Percentiles rank a stretch among this genome's conserved stretches.
Evolutionary conservation across 2,888 invertebrate species (phyloP).

Genomic region (Elysia crispata): DNA sequence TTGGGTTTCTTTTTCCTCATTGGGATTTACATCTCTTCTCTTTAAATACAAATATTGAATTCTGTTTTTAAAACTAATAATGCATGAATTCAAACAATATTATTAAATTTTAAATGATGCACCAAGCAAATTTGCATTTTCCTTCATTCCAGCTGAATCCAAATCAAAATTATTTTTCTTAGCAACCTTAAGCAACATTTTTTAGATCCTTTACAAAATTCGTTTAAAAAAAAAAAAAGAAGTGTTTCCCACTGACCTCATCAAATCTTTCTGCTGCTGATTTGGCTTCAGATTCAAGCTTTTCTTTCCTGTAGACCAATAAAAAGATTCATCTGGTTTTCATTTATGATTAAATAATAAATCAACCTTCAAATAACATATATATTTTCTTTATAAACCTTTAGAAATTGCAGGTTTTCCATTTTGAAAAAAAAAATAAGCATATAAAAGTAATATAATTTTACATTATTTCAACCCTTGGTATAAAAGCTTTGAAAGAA

Average conservation of each 20-base stretch:
- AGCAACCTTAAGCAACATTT: neutral
- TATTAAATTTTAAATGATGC: too few relatives aligned
- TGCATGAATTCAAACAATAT: too few relatives aligned
- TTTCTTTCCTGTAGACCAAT: constrained; percentile 70
- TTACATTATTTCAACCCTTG: neutral
- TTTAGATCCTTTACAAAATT: neutral
- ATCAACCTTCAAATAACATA: neutral
- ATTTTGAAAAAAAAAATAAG: neutral
- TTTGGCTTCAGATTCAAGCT: constrained; percentile 76
- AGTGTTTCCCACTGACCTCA: constrained; percentile 65
- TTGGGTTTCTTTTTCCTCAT: too few relatives aligned
- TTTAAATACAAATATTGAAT: too few relatives aligned
- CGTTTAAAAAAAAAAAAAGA: neutral
- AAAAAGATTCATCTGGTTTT: neutral
- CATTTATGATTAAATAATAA: neutral
- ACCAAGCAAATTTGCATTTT: too few relatives aligned
- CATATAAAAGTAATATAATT: neutral
- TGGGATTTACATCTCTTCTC: too few relatives aligned
- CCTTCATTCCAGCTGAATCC: too few relatives aligned
- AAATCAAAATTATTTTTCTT: too few relatives aligned
- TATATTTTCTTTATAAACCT: neutral
- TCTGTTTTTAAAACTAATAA: too few relatives aligned
- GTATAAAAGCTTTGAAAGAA: too few relatives aligned
- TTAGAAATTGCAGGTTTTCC: neutral
- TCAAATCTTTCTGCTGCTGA: constrained; percentile 76